Percentiles rank a stretch among this genome's conserved stretches.
These are phyloP conservation scores for Megalops cyprinoides DNA, from an alignment of 2,797 vertebrate species.

Conservation along the genomic window DNA sequence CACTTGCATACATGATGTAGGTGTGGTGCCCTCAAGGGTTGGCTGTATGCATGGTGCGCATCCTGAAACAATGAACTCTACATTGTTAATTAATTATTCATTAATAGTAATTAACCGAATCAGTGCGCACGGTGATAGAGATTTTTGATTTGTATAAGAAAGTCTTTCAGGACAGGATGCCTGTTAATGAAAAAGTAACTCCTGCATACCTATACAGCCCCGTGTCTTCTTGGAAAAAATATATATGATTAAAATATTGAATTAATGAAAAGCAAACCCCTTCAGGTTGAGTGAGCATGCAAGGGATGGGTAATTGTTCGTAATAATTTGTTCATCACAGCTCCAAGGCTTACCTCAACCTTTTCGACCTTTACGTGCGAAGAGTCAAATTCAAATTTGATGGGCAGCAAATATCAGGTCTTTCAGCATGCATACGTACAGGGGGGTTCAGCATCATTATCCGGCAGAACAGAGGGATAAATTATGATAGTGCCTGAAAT, in stretches of 20 bases:
- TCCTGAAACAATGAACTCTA: background rate
- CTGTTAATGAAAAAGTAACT: background rate
- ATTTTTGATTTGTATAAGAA: background rate
- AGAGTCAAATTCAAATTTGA: background rate
- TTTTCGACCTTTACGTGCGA: background rate
- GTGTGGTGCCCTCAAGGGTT: background rate
- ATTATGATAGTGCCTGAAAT: background rate
- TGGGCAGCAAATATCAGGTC: background rate
- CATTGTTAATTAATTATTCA: background rate
- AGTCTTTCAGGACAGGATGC: background rate
- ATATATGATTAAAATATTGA: background rate
- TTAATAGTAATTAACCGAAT: background rate
- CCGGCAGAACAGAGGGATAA: background rate
- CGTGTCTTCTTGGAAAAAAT: background rate
- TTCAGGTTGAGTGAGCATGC: background rate
- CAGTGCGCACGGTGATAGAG: background rate
- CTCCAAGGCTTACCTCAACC: too few relatives aligned
- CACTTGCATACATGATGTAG: background rate
- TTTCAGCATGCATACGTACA: background rate
- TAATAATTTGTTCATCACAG: background rate
- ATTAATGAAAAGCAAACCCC: background rate
- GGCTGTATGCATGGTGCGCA: background rate
- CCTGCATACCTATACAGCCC: background rate
- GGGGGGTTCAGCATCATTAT: background rate
- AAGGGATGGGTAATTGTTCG: background rate